These are phyloP conservation scores for Lottia scabra DNA, from an alignment of 2,888 invertebrate genomes.

Conservation along the genomic window DNA sequence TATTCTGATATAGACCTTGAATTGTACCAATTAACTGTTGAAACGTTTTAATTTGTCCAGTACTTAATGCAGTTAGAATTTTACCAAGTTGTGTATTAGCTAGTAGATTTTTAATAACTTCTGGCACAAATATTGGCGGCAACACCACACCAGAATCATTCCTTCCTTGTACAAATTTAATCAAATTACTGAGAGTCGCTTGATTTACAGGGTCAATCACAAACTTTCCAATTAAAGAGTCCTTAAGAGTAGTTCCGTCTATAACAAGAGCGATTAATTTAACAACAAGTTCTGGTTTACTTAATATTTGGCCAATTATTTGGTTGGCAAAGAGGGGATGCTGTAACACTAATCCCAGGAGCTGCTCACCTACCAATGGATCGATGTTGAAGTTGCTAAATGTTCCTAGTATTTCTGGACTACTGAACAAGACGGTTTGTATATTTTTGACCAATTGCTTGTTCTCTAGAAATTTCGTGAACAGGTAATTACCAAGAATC, in stretches of 20 bases:
- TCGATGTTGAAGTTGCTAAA: not conserved
- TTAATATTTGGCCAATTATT: not conserved
- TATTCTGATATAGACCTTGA: not conserved
- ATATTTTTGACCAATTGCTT: not conserved
- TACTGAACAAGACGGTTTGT: not conserved
- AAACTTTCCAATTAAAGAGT: not conserved
- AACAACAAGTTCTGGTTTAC: not conserved
- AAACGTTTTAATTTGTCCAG: not conserved
- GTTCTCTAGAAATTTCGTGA: not conserved
- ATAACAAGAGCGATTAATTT: not conserved
- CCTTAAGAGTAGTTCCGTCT: not conserved
- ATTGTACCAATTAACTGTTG: not conserved
- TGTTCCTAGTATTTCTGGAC: not conserved
- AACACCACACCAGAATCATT: not conserved
- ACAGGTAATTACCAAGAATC: not conserved
- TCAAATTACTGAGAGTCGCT: not conserved
- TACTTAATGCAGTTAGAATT: not conserved
- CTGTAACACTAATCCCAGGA: not conserved
- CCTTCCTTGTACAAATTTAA: not conserved
- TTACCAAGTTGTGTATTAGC: not conserved
- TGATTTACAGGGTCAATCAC: not conserved
- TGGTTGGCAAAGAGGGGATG: not conserved
- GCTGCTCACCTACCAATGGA: not conserved
- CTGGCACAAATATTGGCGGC: not conserved
- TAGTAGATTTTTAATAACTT: not conserved